Base-by-base conservation (phyloP, 1,140 invertebrate genomes). In the Dinothrombium tinctorium region DNA sequence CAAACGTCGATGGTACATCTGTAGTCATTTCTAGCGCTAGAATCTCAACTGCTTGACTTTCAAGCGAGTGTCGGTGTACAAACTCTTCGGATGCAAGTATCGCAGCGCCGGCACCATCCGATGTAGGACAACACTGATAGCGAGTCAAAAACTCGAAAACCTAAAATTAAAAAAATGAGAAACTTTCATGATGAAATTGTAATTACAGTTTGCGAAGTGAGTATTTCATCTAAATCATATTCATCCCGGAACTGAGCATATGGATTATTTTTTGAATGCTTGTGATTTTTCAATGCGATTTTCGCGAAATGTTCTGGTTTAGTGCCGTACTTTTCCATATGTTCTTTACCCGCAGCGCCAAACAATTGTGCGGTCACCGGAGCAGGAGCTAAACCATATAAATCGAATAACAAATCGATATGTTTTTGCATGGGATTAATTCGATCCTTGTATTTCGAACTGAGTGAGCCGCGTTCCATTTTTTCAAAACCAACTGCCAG, bases 401-500 rank as follows among this genome's bases (percentile, higher is more conserved):
- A 57, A 35, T 94, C 74, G 2, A 69, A 61, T 77, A 96, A 80
- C 42, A 78, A 61, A 40, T 76, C 68, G 11, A 92, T 70, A 57
- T 95, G 89, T 50, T 76, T 83, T 36, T 94, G 86, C 64, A 95
- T 68, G 12, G 92, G 89, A 63, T 86, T 82, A 0, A 81, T 79
- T 37, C 89, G 69, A 56, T 96, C 89, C 33, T 63, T 64, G 55
- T 71, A 95, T 61, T 74, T 75, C 0, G 69, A 65, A 14, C 68
- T 65, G 2, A 96, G 62, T 12, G 89, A 87, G 0, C 90, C 92
- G 33, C 69, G 66, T 50, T 89, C 74, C 92, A 98, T 98, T 61
- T 95, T 96, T 54, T 98, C 92, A 59, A 96, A 98, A 4, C 92
- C 92, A 33, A 95, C 54, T 15, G 87, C 90, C 28, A 98, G 58